Base-by-base conservation (phyloP, 1,140 invertebrate species). In the Sipha flava region DNA sequence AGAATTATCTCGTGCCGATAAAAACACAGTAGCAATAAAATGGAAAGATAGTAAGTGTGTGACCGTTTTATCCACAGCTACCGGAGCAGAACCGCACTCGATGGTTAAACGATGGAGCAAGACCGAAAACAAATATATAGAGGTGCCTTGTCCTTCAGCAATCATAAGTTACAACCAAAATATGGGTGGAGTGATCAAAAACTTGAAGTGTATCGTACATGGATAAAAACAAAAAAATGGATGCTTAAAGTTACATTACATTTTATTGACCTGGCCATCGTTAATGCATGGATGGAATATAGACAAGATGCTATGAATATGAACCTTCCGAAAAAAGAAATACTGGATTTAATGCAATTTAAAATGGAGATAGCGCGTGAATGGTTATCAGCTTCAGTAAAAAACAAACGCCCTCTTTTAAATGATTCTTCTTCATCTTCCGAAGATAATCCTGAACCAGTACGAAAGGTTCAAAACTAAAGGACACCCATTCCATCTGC, bases 11-110 rank as follows among this genome's bases (percentile, higher is more conserved):
- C 59, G 80, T 57, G 82, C 81, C 26, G 45, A 81, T 23, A 79
- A 80, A 49, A 82, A 83, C 47, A 54, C 85, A 47, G 80, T 80
- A 57, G 81, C 82, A 59, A 83, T 87, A 16, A 84, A 84, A 49
- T 87, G 86, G 85, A 83, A 83, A 80, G 86, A 87, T 80, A 87
- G 86, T 83, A 87, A 86, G 82, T 66, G 82, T 66, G 85, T 87
- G 12, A 82, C 83, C 77, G 81, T 87, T 45, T 80, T 86, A 23
- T 80, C 79, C 9, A 72, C 79, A 23, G 45, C 23, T 29, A 49
- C 40, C 5, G 73, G 49, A 2, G n/a, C 43, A 9, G 21, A 77
- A 16, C 73, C 73, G 26, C n/a, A 18, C 12, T 5, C n/a, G 52
- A 10, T 49, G 12, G 73, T 77, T 7, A 77, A 29, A 29, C 31